phyloP scores from a whole-genome alignment of 2,797 vertebrate genomes.

The Capromys pilorides region DNA sequence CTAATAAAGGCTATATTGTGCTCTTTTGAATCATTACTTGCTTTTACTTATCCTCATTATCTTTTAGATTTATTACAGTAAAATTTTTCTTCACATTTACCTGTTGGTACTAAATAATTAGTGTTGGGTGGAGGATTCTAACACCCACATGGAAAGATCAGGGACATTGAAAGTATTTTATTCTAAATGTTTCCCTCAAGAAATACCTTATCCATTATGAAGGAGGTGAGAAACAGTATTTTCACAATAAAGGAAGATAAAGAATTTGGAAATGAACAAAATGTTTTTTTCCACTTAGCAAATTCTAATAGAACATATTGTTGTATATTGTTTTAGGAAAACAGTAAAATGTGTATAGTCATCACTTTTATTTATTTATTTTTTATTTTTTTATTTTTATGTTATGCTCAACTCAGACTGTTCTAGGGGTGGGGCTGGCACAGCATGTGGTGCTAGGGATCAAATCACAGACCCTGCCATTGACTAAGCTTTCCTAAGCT shows the following conservation, averaged over 20 bases:
- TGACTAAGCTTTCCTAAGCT: too few relatives aligned
- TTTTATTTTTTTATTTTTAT: too few relatives aligned
- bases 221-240: not conserved
- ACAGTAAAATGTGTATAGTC: not conserved
- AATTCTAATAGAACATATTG: not conserved
- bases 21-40: not conserved
- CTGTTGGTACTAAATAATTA: not conserved
- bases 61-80: not conserved
- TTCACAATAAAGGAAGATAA: not conserved
- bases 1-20: not conserved
- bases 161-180: not conserved
- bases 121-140: not conserved
- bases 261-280: not conserved
- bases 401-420: too few relatives aligned
- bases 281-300: not conserved
- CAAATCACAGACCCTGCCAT: too few relatives aligned
- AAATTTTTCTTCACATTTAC: not conserved
- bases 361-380: not conserved
- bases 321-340: not conserved
- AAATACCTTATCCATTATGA: not conserved
- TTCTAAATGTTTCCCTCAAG: not conserved
- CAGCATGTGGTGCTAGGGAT: too few relatives aligned
- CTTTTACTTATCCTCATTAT: not conserved
- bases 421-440: too few relatives aligned
- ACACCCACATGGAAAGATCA: not conserved